Percentiles rank a stretch among this genome's conserved stretches.
phyloP scores from a whole-genome alignment of 2,888 invertebrate genomes.

The Nasonovia ribisnigri region DNA sequence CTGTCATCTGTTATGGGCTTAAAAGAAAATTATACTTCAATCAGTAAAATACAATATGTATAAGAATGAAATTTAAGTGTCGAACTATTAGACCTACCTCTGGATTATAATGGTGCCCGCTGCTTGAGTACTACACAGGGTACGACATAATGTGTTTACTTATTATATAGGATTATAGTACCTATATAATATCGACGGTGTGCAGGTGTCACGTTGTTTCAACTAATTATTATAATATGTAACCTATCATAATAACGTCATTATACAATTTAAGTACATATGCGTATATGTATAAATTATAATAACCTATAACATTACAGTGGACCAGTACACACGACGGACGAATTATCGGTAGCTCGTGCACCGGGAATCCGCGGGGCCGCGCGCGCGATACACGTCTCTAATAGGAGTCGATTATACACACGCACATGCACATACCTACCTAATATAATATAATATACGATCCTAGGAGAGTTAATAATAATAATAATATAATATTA shows the following conservation, averaged over 20 bases:
- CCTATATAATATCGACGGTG: neutral
- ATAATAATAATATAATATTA: neutral
- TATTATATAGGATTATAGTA: neutral
- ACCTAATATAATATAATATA: neutral
- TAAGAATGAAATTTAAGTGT: neutral
- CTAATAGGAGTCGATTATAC: neutral
- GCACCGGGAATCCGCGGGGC: conserved; percentile 4
- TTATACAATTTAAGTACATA: neutral
- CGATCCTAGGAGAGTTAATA: neutral
- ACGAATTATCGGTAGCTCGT: conserved; percentile 34
- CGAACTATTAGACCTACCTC: neutral
- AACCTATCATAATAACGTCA: neutral
- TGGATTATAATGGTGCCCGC: neutral
- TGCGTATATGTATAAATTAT: neutral
- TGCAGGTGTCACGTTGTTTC: neutral
- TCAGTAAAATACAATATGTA: neutral
- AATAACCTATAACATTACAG: conserved; percentile 1
- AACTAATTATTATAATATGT: neutral
- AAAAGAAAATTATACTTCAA: neutral
- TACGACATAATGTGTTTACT: neutral
- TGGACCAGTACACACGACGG: neutral
- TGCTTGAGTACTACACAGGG: neutral
- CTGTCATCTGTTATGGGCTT: neutral
- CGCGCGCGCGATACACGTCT: neutral
- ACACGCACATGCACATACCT: neutral